phyloP scores from a whole-genome alignment of 1,140 invertebrate genomes.

The Apis laboriosa region DNA sequence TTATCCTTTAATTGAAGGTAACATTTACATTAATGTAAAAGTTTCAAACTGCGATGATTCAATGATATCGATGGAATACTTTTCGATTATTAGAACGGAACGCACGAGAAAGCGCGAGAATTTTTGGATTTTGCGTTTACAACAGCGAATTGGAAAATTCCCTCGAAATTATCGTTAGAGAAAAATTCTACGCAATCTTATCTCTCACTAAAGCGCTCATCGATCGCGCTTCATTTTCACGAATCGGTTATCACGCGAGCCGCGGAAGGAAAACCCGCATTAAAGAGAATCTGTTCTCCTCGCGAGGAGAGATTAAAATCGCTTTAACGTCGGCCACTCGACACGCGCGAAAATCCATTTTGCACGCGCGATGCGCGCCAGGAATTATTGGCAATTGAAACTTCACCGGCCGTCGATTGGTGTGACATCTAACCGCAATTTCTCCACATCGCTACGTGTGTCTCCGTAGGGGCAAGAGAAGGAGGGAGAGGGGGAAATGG shows the following conservation, averaged over 20 bases:
- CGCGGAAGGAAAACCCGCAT: no score
- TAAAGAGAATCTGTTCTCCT: no score
- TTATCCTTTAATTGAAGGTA: no score
- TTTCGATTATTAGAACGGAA: constrained; percentile 3
- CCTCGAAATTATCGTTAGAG: no score
- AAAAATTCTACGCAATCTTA: no score
- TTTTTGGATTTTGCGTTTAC: background rate
- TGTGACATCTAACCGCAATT: constrained; percentile 26
- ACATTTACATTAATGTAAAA: background rate
- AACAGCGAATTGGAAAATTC: no score
- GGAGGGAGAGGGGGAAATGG: background rate
- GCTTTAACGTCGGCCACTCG: background rate
- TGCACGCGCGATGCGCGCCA: constrained; percentile 1
- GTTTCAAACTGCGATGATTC: background rate
- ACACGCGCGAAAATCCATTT: constrained; percentile 34
- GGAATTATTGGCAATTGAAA: constrained; percentile 39
- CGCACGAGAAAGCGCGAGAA: background rate
- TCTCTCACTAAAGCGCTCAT: background rate
- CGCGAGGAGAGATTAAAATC: constrained; percentile 31
- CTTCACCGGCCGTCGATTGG: constrained; percentile 1
- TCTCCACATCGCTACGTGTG: constrained; percentile 1
- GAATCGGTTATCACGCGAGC: background rate
- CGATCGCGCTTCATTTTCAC: background rate
- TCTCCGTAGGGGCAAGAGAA: constrained; percentile 5
- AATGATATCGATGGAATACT: background rate